Evolutionary conservation across 2,797 vertebrate genomes (phyloP).

Genomic region (Takifugu rubripes): DNA sequence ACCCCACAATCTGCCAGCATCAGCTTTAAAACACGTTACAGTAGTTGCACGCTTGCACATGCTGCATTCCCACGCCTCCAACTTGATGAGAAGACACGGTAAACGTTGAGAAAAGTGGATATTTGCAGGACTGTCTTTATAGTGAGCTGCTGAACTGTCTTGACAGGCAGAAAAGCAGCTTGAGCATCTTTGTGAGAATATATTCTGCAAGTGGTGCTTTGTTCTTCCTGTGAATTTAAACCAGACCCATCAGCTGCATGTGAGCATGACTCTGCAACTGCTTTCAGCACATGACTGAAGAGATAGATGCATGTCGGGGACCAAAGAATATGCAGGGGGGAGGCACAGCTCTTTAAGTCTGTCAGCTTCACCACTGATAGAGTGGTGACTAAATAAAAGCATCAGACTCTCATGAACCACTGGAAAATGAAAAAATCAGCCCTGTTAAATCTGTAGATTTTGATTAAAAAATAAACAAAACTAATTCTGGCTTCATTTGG

Average conservation of each 20-base stretch:
- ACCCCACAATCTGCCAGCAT: background rate
- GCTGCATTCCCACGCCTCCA: constrained; percentile 24
- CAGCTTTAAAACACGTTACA: constrained; percentile 14
- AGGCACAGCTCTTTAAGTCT: no score
- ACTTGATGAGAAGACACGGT: constrained; percentile 34
- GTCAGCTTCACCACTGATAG: no score
- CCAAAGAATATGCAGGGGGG: no score
- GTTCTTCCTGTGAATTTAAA: constrained; percentile 22
- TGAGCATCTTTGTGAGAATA: constrained; percentile 8
- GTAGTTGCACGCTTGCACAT: constrained; percentile 20
- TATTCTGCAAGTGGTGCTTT: constrained; percentile 18
- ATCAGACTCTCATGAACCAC: no score
- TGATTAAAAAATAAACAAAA: constrained; percentile 8
- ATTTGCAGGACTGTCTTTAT: constrained; percentile 28
- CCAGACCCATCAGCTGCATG: constrained; percentile 1
- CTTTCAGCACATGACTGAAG: no score
- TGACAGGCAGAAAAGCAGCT: constrained; percentile 35
- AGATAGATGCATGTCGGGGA: no score
- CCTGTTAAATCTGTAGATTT: no score
- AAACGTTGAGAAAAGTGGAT: constrained; percentile 27
- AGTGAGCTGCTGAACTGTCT: constrained; percentile 32
- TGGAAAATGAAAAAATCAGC: no score
- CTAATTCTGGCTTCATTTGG: constrained; percentile 1
- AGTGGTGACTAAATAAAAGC: no score
- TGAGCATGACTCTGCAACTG: background rate